These are phyloP conservation scores for Dicrurus megarhynchus DNA, from an alignment of 2,113 vertebrate species.

Conservation along the genomic window DNA sequence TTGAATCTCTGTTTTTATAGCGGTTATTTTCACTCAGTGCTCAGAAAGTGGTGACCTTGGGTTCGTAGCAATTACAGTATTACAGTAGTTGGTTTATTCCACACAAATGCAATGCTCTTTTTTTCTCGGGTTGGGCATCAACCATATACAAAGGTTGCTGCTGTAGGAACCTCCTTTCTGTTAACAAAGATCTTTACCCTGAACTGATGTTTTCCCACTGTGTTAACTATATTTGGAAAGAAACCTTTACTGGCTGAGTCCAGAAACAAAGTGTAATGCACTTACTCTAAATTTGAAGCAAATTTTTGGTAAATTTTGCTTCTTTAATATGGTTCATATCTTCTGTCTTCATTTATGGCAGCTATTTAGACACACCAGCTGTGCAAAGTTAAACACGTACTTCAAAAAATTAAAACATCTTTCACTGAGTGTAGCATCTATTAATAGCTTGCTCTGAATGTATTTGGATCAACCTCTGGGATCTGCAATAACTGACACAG, in stretches of 20 bases:
- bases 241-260: slow-evolving; percentile 6
- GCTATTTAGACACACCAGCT: neutral
- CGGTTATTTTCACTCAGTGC: neutral
- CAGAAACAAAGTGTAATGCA: neutral
- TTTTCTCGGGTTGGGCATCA: neutral
- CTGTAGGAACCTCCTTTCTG: neutral
- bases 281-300: neutral
- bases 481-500: neutral
- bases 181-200: slow-evolving; percentile 13
- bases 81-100: neutral
- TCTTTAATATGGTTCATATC: neutral
- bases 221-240: slow-evolving; percentile 19
- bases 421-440: neutral
- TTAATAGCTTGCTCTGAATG: neutral
- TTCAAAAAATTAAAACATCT: neutral
- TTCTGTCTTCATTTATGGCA: neutral
- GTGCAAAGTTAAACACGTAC: neutral
- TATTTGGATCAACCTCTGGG: neutral
- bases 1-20: neutral
- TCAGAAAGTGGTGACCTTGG: neutral
- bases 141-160: neutral
- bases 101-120: neutral
- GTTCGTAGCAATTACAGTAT: neutral
- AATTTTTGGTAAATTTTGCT: neutral
- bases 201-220: too few species aligned